These are phyloP conservation scores for Syritta pipiens DNA, from an alignment of 2,888 invertebrate genomes.

Conservation along the genomic window DNA sequence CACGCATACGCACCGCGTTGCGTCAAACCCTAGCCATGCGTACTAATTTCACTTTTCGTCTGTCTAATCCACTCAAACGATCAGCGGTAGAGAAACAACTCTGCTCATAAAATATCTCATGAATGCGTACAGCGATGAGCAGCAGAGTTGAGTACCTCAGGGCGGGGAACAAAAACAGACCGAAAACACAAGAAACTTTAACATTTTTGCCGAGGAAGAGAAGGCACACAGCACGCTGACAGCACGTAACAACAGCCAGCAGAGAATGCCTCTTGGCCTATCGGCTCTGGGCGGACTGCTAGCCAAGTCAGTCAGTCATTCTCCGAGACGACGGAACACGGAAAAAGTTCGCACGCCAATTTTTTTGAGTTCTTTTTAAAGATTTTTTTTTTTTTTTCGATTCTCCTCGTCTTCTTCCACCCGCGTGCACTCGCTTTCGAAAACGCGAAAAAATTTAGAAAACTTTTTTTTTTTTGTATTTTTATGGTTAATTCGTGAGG, in stretches of 20 bases:
- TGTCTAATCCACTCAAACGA: slow-evolving; percentile 60
- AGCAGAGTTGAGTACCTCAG: slow-evolving; percentile 12
- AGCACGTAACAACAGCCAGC: slow-evolving; percentile 37
- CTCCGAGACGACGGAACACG: slow-evolving; percentile 62
- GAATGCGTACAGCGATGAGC: slow-evolving; percentile 49
- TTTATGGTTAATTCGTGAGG: slow-evolving; percentile 52
- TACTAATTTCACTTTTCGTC: slow-evolving; percentile 65
- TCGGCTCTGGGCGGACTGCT: slow-evolving; percentile 52
- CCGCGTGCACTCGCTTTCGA: slow-evolving; percentile 1
- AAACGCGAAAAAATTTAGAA: background rate
- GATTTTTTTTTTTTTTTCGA: background rate
- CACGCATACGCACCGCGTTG: background rate
- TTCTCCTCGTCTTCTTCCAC: too few species aligned
- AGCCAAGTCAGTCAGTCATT: slow-evolving; percentile 67
- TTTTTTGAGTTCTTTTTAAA: too few species aligned
- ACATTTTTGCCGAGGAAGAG: slow-evolving; percentile 58
- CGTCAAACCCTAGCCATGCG: slow-evolving; percentile 56
- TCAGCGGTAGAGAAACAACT: slow-evolving; percentile 29
- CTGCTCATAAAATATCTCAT: slow-evolving; percentile 44
- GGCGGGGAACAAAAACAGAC: background rate
- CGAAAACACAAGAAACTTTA: slow-evolving; percentile 48
- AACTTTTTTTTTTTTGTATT: background rate
- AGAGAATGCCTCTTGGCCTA: slow-evolving; percentile 55
- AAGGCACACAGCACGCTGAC: slow-evolving; percentile 1
- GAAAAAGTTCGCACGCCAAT: slow-evolving; percentile 67